Evolutionary conservation across 2,888 invertebrate species (phyloP).

Genomic region (Yponomeuta malinellus): DNA sequence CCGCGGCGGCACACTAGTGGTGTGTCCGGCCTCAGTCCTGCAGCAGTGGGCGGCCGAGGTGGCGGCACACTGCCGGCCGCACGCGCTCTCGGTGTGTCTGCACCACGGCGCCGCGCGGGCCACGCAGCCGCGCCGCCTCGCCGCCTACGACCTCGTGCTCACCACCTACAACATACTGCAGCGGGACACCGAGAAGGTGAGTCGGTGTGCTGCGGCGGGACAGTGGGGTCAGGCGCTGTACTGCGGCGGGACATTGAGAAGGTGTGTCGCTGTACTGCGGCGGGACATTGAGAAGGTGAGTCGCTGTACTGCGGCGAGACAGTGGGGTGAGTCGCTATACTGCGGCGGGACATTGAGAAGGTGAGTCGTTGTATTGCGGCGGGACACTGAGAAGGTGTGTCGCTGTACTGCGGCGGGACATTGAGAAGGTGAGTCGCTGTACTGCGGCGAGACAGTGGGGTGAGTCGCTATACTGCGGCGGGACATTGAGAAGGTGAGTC

Average conservation of each 20-base stretch:
- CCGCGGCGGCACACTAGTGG: conserved; percentile 86
- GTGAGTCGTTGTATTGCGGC: conserved; percentile 85
- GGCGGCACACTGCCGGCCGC: conserved; percentile 74
- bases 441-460: too few relatives aligned
- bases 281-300: too few relatives aligned
- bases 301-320: too few relatives aligned
- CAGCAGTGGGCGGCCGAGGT: conserved; percentile 94
- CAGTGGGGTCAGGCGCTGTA: too few relatives aligned
- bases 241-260: too few relatives aligned
- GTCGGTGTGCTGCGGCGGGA: neutral
- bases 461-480: too few relatives aligned
- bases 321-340: neutral
- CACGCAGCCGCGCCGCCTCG: conserved; percentile 75
- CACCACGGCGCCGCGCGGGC: conserved; percentile 91
- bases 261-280: too few relatives aligned
- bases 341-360: conserved; percentile 82
- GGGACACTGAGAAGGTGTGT: conserved; percentile 56
- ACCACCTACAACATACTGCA: conserved; percentile 90
- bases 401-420: too few relatives aligned
- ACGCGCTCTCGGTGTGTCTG: conserved; percentile 78
- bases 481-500: too few relatives aligned
- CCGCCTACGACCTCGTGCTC: conserved; percentile 86
- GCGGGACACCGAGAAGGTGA: conserved; percentile 75
- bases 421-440: too few relatives aligned
- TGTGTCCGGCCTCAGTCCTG: conserved; percentile 94